Base-by-base conservation (phyloP, 2,888 invertebrate genomes). In the Pseudococcus viburni region DNA sequence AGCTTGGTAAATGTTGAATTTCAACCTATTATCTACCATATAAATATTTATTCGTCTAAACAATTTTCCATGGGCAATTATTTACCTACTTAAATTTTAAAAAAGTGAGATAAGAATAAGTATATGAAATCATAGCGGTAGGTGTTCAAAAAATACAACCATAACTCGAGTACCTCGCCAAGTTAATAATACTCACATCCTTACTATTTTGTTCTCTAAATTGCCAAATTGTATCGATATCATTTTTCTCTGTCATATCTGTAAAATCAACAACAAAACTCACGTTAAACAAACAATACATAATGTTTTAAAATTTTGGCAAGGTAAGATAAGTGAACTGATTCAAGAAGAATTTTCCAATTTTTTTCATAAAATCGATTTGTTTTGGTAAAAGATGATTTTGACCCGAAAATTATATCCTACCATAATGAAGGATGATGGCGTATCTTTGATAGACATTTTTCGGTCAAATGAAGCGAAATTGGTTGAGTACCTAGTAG, bases 201-300 rank as follows among this genome's bases (percentile, higher is more conserved):
- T 26, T 46, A 22, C 46, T 83, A 19, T 46, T 46, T 83, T 83
- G 11, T 83, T 83, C 80, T 83, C 17, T 83, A 46, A 46, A 83
- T 19, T 46, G 7, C 80, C 80, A 83, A 46, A 83, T 15, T 19
- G 46, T 46, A 46, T 83, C 80, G 12, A 17, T 46, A 19, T 83
- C 11, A 46, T 19, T 83, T 83, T 46, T 0, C 7, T 83, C 80
- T 0, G 11, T 1, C 11, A 9, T 19, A 46, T 83, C 80, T 83
- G 46, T 46, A n/a, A 83, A 83, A 83, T 83, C 73, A 73, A 73
- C 33, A 73, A 33, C 3, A 73, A 17, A 8, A 42, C 8, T 7
- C 33, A 4, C 33, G 33, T 73, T 73, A 33, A 73, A 39, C 4
- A 5, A 73, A 26, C 7, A 1, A 9, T 12, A 33, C 8, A 33